Evolutionary conservation across 2,113 vertebrate species (phyloP).

Genomic region (Lichenostomus cassidix): DNA sequence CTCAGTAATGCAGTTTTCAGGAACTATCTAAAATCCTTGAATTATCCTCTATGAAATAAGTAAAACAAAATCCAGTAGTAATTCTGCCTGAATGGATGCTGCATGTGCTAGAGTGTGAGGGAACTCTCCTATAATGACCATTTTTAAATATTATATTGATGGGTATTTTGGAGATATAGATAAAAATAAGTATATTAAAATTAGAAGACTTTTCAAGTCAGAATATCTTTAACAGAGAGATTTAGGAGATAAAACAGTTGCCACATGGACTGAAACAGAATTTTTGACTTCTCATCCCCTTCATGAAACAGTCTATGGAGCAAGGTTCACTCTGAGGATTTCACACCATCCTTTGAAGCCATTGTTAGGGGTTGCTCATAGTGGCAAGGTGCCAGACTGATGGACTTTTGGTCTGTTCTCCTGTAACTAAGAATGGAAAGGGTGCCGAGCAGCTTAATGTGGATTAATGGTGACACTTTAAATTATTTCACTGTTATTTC

Average conservation of each 20-base stretch:
- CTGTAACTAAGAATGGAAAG: constrained; percentile 10
- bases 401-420: constrained; percentile 29
- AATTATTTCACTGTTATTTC: constrained; percentile 5
- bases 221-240: background rate
- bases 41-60: background rate
- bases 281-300: background rate
- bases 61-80: background rate
- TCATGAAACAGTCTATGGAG: background rate
- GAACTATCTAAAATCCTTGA: background rate
- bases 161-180: background rate
- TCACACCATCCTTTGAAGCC: constrained; percentile 30
- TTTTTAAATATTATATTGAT: background rate
- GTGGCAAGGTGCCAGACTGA: constrained; percentile 38
- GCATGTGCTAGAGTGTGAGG: background rate
- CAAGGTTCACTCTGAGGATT: constrained; percentile 1
- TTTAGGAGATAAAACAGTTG: background rate
- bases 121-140: background rate
- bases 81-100: background rate
- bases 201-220: background rate
- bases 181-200: background rate
- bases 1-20: background rate
- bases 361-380: background rate
- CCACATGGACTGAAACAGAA: background rate
- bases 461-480: constrained; percentile 22
- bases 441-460: background rate